phyloP scores from a whole-genome alignment of 30 jellyfish, hydroid and myxozoan species.

The Catostylus mosaicus region DNA sequence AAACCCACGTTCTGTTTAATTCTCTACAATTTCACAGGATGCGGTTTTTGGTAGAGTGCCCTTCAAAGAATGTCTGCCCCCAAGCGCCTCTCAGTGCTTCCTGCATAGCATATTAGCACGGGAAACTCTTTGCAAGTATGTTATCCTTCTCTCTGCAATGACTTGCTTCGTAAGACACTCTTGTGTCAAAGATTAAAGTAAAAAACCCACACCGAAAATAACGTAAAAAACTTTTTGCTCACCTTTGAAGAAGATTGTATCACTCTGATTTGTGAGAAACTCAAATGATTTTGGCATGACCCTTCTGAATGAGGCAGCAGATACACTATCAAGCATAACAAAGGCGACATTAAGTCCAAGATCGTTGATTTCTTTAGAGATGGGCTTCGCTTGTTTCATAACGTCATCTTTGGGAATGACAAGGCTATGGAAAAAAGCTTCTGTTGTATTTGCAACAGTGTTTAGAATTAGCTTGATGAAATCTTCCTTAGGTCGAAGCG shows the following conservation, averaged over 20 bases:
- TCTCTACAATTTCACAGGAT: too few species aligned
- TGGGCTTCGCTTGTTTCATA: neutral
- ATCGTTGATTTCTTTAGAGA: neutral
- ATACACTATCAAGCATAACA: constrained; percentile 40
- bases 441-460: neutral
- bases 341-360: constrained; percentile 43
- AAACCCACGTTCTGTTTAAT: too few species aligned
- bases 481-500: constrained; percentile 22
- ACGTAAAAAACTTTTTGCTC: too few species aligned
- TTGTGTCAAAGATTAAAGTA: too few species aligned
- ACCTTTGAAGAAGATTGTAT: constrained; percentile 56
- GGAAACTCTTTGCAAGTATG: too few species aligned
- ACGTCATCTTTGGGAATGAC: constrained; percentile 17
- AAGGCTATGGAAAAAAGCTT: neutral
- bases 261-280: neutral
- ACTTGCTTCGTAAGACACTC: too few species aligned
- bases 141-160: too few species aligned
- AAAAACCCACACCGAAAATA: too few species aligned
- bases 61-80: too few species aligned
- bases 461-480: constrained; percentile 23
- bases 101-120: too few species aligned
- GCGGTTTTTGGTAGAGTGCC: too few species aligned
- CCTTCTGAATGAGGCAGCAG: constrained; percentile 36
- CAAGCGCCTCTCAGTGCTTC: too few species aligned
- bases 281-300: constrained; percentile 44